A percentile compares a stretch with the other conserved stretches of the same genome.
phyloP scores from a whole-genome alignment of 2,797 vertebrate species.

The Gallirallus australis region DNA sequence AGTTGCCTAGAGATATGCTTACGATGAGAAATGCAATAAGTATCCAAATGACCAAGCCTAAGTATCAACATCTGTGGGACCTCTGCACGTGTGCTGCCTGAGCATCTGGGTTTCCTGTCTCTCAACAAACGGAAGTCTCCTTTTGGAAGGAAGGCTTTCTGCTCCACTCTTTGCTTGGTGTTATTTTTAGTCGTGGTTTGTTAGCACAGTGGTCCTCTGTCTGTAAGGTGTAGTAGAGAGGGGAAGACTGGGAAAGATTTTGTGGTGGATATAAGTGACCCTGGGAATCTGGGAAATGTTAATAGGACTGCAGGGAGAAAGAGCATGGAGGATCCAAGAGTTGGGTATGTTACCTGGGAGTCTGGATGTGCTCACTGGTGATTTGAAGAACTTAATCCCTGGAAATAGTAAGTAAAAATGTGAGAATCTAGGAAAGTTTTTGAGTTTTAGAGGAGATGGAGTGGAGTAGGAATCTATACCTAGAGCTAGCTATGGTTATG shows the following conservation, averaged over 20 bases:
- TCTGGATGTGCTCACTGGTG: neutral
- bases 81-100: neutral
- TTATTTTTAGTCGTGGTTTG: neutral
- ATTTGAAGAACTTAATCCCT: neutral
- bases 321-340: rapidly evolving
- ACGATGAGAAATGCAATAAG: neutral
- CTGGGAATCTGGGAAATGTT: neutral
- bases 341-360: neutral
- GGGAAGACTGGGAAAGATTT: neutral
- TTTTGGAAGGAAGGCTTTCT: neutral
- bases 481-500: neutral
- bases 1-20: neutral
- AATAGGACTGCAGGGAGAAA: neutral
- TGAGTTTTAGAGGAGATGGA: neutral
- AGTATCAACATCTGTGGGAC: neutral
- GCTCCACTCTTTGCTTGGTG: neutral
- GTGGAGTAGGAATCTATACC: neutral
- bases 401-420: neutral
- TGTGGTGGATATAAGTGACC: neutral
- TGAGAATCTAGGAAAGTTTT: neutral
- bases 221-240: neutral
- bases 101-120: neutral
- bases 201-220: neutral
- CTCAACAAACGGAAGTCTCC: neutral
- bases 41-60: neutral